phyloP scores from a whole-genome alignment of 35 echinoderm and acorn worm genomes.

The Ophiothrix spiculata region DNA sequence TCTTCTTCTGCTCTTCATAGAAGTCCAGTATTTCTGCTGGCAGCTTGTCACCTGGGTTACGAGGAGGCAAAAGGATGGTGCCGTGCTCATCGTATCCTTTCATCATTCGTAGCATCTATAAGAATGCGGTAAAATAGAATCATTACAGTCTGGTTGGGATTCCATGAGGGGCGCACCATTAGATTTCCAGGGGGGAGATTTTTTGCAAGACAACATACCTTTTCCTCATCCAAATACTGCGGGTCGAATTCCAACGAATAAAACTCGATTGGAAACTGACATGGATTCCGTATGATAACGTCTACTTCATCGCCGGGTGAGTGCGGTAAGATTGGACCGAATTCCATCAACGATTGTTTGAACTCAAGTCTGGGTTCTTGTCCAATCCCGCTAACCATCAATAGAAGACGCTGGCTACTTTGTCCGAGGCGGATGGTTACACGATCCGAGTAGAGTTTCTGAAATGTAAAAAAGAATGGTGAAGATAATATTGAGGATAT shows the following conservation, averaged over 20 bases:
- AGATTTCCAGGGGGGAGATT: no score
- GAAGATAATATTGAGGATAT: no score
- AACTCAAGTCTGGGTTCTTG: slow-evolving; percentile 87
- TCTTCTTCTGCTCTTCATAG: slow-evolving; percentile 89
- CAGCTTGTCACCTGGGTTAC: slow-evolving; percentile 74
- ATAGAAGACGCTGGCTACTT: slow-evolving; percentile 85
- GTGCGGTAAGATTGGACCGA: slow-evolving; percentile 95
- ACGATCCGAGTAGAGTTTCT: slow-evolving; percentile 92
- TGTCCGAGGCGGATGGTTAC: slow-evolving; percentile 75
- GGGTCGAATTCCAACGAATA: slow-evolving; percentile 97
- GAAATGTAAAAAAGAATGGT: no score
- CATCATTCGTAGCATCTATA: slow-evolving; percentile 85
- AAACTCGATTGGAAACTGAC: slow-evolving; percentile 88
- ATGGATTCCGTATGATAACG: slow-evolving; percentile 89
- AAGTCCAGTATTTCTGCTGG: slow-evolving; percentile 78
- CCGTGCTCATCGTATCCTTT: slow-evolving; percentile 97
- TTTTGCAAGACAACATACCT: no score
- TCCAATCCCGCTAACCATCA: slow-evolving; percentile 80
- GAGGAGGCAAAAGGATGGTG: slow-evolving; percentile 86
- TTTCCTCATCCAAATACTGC: slow-evolving; percentile 96
- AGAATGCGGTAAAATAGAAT: no score
- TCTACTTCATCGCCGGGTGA: slow-evolving; percentile 90
- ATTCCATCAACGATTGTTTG: slow-evolving; percentile 83
- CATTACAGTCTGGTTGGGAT: no score
- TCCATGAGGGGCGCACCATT: no score